Conservation (phyloP, 2,797 vertebrate genomes). For the Pangasius krempfi region DNA sequence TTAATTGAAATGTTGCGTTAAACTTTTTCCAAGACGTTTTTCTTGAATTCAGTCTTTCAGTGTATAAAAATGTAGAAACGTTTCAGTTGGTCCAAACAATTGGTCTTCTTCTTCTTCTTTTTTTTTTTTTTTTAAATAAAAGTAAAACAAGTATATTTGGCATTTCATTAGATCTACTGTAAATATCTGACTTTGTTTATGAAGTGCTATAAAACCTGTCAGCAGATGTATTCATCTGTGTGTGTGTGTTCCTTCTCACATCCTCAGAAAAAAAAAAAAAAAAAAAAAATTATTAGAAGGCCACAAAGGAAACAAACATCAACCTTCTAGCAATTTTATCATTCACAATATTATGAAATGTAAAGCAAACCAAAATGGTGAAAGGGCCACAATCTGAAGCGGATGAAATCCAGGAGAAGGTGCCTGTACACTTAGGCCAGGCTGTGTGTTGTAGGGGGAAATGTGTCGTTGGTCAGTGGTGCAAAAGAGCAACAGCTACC, state of each 20-base stretch:
- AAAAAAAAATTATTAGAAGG: conserved; percentile 64
- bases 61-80: conserved; percentile 21
- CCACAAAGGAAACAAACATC: conserved; percentile 61
- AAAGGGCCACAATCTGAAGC: conserved; percentile 70
- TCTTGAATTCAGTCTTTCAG: conserved; percentile 26
- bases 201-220: conserved; percentile 44
- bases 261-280: conserved; percentile 47
- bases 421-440: background rate
- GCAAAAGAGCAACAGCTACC: conserved; percentile 42
- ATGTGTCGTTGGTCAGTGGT: conserved; percentile 29
- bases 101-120: background rate
- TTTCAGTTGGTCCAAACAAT: conserved; percentile 37
- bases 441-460: background rate
- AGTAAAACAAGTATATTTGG: conserved; percentile 42
- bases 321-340: background rate
- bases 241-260: conserved; percentile 57
- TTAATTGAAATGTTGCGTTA: conserved; percentile 33
- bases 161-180: conserved; percentile 25
- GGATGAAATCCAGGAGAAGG: conserved; percentile 77
- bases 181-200: conserved; percentile 35
- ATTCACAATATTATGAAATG: conserved; percentile 39
- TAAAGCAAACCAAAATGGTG: conserved; percentile 56
- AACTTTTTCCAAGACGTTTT: background rate
- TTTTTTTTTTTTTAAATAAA: background rate
- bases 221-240: conserved; percentile 46